These are phyloP conservation scores for Lanius ludovicianus DNA, from an alignment of 2,113 vertebrate genomes.

Conservation along the genomic window DNA sequence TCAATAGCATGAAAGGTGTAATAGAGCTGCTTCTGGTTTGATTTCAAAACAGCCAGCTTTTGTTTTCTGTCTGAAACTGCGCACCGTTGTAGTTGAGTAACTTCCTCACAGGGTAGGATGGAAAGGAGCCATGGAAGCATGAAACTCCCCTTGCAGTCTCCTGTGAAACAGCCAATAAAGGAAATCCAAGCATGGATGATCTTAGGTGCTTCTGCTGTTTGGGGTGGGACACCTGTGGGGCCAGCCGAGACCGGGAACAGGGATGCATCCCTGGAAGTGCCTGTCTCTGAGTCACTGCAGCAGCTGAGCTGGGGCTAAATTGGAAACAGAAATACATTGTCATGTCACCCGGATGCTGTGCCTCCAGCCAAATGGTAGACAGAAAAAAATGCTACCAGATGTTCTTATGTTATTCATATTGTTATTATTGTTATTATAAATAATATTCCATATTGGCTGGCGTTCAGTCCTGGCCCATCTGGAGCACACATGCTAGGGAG, in stretches of 20 bases:
- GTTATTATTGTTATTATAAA: conserved; percentile 67
- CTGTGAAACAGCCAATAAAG: neutral
- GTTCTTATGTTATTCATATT: conserved; percentile 66
- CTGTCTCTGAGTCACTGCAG: neutral
- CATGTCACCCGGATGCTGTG: conserved; percentile 40
- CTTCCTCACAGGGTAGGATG: neutral
- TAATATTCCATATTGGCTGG: conserved; percentile 25
- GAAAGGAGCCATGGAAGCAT: neutral
- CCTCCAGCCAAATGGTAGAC: conserved; percentile 57
- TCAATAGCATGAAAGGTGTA: neutral
- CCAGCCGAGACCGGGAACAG: rapidly evolving
- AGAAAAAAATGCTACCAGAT: conserved; percentile 47
- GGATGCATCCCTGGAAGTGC: neutral
- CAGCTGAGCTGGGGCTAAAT: conserved; percentile 37
- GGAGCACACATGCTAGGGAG: neutral
- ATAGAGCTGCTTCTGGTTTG: neutral
- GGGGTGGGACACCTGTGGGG: neutral
- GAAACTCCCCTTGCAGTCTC: neutral
- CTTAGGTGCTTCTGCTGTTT: neutral
- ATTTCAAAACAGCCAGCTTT: conserved; percentile 12
- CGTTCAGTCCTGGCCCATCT: conserved; percentile 16
- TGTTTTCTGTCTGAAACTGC: neutral
- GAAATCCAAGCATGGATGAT: neutral
- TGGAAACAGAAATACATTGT: conserved; percentile 50
- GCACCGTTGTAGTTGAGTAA: neutral